Conservation (phyloP, 2,888 invertebrate species). For the Zygogramma bicolorata region DNA sequence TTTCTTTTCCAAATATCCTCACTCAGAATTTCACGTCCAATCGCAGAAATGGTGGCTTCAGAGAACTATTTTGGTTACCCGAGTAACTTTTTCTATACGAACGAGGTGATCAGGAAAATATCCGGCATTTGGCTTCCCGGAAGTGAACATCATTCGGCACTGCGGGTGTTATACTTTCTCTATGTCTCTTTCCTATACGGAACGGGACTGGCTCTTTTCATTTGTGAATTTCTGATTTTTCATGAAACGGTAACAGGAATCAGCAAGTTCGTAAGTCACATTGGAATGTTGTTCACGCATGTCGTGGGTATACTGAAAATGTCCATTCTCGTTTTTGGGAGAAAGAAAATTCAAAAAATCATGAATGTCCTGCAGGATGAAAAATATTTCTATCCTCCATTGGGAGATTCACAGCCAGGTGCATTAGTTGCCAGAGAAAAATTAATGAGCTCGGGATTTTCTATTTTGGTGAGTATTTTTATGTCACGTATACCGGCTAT, state of each 20-base stretch:
- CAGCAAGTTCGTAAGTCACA: slow-evolving; percentile 40
- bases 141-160: slow-evolving; percentile 5
- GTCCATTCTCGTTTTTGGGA: slow-evolving; percentile 38
- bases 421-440: slow-evolving; percentile 29
- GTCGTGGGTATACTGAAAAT: slow-evolving; percentile 47
- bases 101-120: slow-evolving; percentile 23
- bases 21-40: not conserved
- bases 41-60: not conserved
- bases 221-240: slow-evolving; percentile 35
- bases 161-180: slow-evolving; percentile 18
- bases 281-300: slow-evolving; percentile 50
- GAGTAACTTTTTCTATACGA: slow-evolving; percentile 30
- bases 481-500: no score
- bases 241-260: slow-evolving; percentile 27
- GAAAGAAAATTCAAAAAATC: slow-evolving; percentile 18
- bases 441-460: slow-evolving; percentile 17
- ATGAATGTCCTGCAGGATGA: slow-evolving; percentile 32
- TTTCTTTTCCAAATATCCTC: not conserved
- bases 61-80: slow-evolving; percentile 16
- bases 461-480: slow-evolving; percentile 26
- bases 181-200: slow-evolving; percentile 23
- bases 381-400: slow-evolving; percentile 24
- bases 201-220: slow-evolving; percentile 17
- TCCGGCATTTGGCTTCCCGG: slow-evolving; percentile 32
- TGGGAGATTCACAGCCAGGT: slow-evolving; percentile 43